Evolutionary conservation across 2,888 invertebrate genomes (phyloP).

Genomic region (Heliconius ethilla): DNA sequence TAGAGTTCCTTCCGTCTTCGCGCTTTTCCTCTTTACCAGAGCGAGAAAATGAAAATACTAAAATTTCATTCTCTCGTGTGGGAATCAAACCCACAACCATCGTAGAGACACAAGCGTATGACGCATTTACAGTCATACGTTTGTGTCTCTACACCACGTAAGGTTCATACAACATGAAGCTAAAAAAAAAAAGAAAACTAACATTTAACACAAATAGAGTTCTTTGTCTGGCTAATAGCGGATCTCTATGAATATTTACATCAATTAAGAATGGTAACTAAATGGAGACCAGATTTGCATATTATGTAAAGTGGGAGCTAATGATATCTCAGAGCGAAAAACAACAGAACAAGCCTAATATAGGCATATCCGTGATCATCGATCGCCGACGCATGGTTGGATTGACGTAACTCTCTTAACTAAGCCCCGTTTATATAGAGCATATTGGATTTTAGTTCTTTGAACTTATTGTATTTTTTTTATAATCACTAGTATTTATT

Average conservation of each 20-base stretch:
- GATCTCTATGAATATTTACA: background rate
- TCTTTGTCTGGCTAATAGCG: background rate
- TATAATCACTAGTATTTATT: too few species aligned
- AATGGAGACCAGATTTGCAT: slow-evolving; percentile 2
- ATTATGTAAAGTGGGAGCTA: slow-evolving; percentile 3
- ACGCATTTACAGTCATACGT: too few species aligned
- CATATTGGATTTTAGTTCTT: background rate
- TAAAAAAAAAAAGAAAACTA: too few species aligned
- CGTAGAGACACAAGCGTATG: too few species aligned
- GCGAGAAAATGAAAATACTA: too few species aligned
- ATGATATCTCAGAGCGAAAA: background rate
- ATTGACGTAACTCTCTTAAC: background rate
- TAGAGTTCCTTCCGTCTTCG: too few species aligned
- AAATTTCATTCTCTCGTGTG: too few species aligned
- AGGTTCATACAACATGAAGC: too few species aligned
- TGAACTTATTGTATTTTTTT: background rate
- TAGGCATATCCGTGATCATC: slow-evolving; percentile 19
- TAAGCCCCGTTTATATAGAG: background rate
- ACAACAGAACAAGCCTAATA: slow-evolving; percentile 13
- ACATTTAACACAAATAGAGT: background rate
- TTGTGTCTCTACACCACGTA: too few species aligned
- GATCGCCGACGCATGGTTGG: slow-evolving; percentile 20
- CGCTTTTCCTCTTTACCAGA: too few species aligned
- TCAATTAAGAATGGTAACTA: slow-evolving; percentile 11
- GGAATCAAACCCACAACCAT: too few species aligned